Conservation (phyloP, 2,113 vertebrate species). For the Rhinopomastus cyanomelas region DNA sequence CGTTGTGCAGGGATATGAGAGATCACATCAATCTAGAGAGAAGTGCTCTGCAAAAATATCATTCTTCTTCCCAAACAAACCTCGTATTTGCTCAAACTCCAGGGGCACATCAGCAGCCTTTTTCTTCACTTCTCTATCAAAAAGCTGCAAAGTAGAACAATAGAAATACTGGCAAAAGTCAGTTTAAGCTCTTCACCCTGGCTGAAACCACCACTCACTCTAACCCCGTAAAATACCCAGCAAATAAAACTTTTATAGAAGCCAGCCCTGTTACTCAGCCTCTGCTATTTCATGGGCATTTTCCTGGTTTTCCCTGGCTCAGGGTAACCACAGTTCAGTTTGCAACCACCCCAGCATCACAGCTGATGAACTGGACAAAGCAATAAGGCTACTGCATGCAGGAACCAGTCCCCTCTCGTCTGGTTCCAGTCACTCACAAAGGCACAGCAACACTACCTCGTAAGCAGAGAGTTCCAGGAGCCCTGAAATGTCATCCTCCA, state of each 20-base stretch:
- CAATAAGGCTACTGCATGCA: accelerated
- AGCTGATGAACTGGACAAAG: not conserved
- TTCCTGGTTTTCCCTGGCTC: not conserved
- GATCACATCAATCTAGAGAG: slow-evolving; percentile 71
- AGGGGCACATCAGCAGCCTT: slow-evolving; percentile 72
- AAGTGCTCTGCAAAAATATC: slow-evolving; percentile 84
- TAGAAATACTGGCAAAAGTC: not conserved
- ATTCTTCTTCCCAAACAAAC: slow-evolving; percentile 79
- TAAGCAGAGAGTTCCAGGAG: slow-evolving; percentile 82
- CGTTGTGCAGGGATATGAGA: not conserved
- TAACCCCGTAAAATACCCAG: not conserved
- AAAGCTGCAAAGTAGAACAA: slow-evolving; percentile 77
- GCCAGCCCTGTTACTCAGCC: not conserved
- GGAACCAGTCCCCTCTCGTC: not conserved
- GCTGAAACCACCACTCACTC: not conserved
- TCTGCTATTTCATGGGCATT: not conserved
- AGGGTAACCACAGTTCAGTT: not conserved
- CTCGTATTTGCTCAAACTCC: slow-evolving; percentile 83
- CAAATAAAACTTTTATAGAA: not conserved
- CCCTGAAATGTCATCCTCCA: slow-evolving; percentile 82
- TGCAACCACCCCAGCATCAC: not conserved
- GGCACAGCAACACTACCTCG: slow-evolving; percentile 73
- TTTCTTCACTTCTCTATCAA: slow-evolving; percentile 86
- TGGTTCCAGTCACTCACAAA: not conserved
- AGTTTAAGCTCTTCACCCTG: not conserved